Base-by-base conservation (phyloP, 2,797 vertebrate species). In the Tadarida brasiliensis region DNA sequence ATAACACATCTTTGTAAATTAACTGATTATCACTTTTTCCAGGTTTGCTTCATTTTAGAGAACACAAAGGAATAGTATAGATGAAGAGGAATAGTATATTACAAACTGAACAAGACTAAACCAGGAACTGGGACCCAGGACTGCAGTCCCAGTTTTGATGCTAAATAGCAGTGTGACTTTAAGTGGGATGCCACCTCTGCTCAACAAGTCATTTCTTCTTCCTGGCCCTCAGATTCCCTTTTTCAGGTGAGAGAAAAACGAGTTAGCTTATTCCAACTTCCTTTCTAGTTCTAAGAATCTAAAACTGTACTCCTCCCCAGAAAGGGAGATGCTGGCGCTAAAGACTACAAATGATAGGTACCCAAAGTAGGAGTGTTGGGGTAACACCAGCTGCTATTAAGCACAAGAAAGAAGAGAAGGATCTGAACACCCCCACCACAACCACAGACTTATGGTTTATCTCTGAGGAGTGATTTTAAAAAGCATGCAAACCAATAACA, bases 171-270 rank as follows among this genome's bases (percentile, higher is more conserved):
- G 44, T 33, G 33, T 54, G 56, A 54, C 54, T 17, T 39, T 39
- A 9, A n/a, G 11, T 33, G 59, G 70, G 80, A 10, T 11, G 4
- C 26, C 44, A 33, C 63, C 30, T 90, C 71, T 44, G 24, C 26
- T 9, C 19, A 11, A n/a, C 61, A 68, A 14, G 19, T 33, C 57
- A 49, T 12, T 74, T 67, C 30, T 56, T 44, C 15, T 68, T 14
- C 65, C 20, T 0, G 26, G 80, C 39, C 51, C 59, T 51, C 87
- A 26, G 68, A 47, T 86, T 86, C 54, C 78, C 33, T 71, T 78
- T 95, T 91, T 76, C 15, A 73, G 56, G 78, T 30, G 65, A 90
- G 15, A 67, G n/a, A 81, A 71, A 70, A 85, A n/a, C 78, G 44
- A 68, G 51, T 24, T 39, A 65, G 39, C 80, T 57, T 39, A 24